Evolutionary conservation across 1,140 invertebrate genomes (phyloP).

Genomic region (Arctopsyche grandis): DNA sequence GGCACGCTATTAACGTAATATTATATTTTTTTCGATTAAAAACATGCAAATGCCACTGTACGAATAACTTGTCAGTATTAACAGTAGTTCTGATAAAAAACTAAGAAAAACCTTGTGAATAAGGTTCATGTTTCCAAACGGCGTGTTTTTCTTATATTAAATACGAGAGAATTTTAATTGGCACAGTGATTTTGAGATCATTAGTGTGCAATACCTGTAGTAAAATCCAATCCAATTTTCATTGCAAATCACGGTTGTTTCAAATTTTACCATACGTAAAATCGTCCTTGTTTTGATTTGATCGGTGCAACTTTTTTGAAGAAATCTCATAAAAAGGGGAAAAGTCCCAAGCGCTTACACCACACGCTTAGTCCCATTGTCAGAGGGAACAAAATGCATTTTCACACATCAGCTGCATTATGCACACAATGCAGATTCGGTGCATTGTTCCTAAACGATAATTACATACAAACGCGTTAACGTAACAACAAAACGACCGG

Average conservation of each 20-base stretch:
- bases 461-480: background rate
- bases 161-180: background rate
- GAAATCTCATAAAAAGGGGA: no score
- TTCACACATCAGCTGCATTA: constrained; percentile 7
- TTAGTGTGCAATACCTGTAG: background rate
- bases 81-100: no score
- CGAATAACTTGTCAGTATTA: no score
- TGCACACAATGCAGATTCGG: constrained; percentile 3
- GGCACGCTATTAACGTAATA: background rate
- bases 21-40: background rate
- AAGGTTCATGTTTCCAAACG: no score
- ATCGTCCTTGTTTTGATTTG: no score
- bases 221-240: no score
- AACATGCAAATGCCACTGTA: background rate
- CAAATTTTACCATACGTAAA: no score
- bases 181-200: background rate
- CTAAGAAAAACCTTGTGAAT: no score
- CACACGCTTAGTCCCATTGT: background rate
- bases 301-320: no score
- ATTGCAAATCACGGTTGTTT: no score
- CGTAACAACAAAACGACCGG: background rate
- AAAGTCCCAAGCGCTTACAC: no score
- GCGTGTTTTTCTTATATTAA: background rate
- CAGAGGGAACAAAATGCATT: background rate
- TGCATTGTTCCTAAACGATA: constrained; percentile 27